Evolutionary conservation across 2,888 invertebrate genomes (phyloP).

Genomic region (Cataglyphis albicans): DNA sequence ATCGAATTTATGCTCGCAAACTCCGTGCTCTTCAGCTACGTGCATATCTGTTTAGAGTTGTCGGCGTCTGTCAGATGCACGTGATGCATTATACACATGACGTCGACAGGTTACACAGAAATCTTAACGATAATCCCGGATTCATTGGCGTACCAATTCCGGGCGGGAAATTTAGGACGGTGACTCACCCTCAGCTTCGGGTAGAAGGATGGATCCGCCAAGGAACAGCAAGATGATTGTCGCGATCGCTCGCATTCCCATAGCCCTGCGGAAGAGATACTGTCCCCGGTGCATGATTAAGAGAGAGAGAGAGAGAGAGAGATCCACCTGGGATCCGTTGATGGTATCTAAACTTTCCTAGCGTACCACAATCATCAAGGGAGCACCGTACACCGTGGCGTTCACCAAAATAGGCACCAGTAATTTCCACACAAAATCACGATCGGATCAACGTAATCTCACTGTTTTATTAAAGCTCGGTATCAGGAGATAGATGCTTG

Average conservation of each 20-base stretch:
- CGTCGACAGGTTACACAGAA: not conserved
- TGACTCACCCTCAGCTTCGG: conserved; percentile 61
- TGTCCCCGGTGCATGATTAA: conserved; percentile 56
- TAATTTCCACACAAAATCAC: conserved; percentile 59
- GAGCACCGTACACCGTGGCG: conserved; percentile 51
- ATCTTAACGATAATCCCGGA: conserved; percentile 36
- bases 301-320: not conserved
- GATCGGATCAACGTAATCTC: conserved; percentile 20
- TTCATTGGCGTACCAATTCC: conserved; percentile 9
- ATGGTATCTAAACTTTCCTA: conserved; percentile 58
- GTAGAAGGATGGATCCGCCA: conserved; percentile 36
- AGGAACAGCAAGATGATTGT: conserved; percentile 56
- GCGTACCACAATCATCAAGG: conserved; percentile 67
- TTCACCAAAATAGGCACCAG: conserved; percentile 60
- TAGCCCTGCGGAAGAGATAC: conserved; percentile 47
- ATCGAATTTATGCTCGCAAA: conserved; percentile 6
- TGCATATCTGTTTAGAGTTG: conserved; percentile 19
- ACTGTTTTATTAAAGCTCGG: conserved; percentile 8
- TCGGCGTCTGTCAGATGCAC: conserved; percentile 21
- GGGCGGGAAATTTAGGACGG: conserved; percentile 26
- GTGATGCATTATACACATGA: conserved; percentile 12
- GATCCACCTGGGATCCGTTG: conserved; percentile 42
- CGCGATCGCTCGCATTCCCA: conserved; percentile 31
- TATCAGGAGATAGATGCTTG: not conserved
- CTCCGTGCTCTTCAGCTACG: not conserved